Evolutionary conservation across 1,140 invertebrate species (phyloP).

Genomic region (Aradophagus sp.): DNA sequence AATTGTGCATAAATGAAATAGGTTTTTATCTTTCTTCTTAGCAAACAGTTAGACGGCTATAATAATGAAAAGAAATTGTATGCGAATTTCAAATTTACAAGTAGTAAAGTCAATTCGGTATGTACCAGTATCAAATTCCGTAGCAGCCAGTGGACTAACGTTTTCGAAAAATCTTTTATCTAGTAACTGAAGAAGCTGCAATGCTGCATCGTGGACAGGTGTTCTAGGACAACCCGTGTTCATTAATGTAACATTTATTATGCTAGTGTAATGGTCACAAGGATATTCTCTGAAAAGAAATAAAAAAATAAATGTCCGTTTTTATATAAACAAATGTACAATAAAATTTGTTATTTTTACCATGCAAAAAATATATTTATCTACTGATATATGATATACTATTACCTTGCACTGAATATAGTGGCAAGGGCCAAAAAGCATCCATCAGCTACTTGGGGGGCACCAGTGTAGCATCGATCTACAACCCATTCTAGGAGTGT

Average conservation of each 20-base stretch:
- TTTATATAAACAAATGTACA: too few species aligned
- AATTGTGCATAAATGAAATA: too few species aligned
- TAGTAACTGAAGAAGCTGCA: conserved; percentile 94
- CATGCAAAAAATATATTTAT: too few species aligned
- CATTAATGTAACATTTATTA: conserved; percentile 97
- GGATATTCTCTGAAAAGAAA: conserved; percentile 89
- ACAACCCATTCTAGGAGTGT: conserved; percentile 97
- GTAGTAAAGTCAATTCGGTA: too few species aligned
- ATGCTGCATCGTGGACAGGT: conserved; percentile 92
- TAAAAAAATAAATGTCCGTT: too few species aligned
- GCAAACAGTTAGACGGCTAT: too few species aligned
- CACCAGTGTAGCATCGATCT: conserved; percentile 96
- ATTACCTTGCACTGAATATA: conserved; percentile 94
- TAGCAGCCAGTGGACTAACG: conserved; percentile 80
- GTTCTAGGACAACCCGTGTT: conserved; percentile 95
- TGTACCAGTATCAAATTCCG: conserved; percentile 81
- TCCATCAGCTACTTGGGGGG: conserved; percentile 91
- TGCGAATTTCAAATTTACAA: too few species aligned
- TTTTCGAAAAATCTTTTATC: conserved; percentile 96
- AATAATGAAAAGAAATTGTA: too few species aligned
- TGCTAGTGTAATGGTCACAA: conserved; percentile 97
- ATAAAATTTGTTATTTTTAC: too few species aligned
- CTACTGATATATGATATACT: not conserved
- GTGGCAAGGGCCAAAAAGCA: conserved; percentile 96
- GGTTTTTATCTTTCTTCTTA: too few species aligned